Evolutionary conservation across 2,888 invertebrate species (phyloP).

Genomic region (Lithophane semibrunnea): DNA sequence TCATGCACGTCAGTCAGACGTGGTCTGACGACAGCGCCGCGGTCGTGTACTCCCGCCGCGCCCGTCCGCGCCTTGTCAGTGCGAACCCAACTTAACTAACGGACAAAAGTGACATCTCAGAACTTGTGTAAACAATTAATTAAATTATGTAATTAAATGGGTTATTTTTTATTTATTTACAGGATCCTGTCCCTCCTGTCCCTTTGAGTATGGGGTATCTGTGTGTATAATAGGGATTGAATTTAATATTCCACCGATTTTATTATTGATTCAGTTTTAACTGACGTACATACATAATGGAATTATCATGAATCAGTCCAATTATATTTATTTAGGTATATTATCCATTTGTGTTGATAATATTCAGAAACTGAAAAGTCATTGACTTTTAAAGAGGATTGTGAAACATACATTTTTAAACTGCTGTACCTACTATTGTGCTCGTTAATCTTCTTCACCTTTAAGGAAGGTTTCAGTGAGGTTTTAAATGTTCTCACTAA

Average conservation of each 20-base stretch:
- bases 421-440: constrained; percentile 4
- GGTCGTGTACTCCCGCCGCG: constrained; percentile 59
- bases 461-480: neutral
- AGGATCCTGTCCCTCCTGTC: neutral
- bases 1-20: constrained; percentile 78
- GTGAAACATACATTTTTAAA: constrained; percentile 2
- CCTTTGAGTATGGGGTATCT: neutral
- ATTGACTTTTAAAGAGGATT: neutral
- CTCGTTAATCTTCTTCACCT: constrained; percentile 28
- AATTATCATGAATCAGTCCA: neutral
- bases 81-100: constrained; percentile 78
- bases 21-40: constrained; percentile 44
- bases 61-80: constrained; percentile 79
- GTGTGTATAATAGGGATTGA: neutral
- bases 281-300: neutral
- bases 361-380: neutral
- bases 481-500: constrained; percentile 19
- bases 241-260: neutral
- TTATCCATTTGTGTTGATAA: neutral
- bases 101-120: constrained; percentile 19
- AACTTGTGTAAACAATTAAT: constrained; percentile 34
- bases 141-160: constrained; percentile 29
- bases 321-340: neutral
- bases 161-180: constrained; percentile 15
- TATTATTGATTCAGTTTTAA: neutral